These are phyloP conservation scores for Larimichthys polyactis DNA, from an alignment of 2,113 vertebrate species.

Conservation along the genomic window DNA sequence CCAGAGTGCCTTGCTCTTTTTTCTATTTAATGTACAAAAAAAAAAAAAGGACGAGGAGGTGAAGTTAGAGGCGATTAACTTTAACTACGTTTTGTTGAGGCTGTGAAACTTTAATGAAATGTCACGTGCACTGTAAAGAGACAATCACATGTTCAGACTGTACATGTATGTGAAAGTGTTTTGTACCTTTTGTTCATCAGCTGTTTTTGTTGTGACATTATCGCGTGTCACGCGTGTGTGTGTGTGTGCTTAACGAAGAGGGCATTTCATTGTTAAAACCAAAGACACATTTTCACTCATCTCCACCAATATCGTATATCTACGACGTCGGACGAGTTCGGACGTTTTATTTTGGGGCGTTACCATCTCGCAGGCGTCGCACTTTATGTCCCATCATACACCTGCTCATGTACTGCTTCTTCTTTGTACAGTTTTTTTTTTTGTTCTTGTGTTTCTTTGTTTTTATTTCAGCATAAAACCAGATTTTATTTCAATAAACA, in stretches of 20 bases:
- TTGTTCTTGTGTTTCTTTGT: slow-evolving; percentile 41
- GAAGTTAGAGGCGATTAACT: no score
- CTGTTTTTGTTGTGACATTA: slow-evolving; percentile 54
- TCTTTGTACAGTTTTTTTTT: slow-evolving; percentile 66
- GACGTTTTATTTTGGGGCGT: neutral
- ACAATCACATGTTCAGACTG: slow-evolving; percentile 71
- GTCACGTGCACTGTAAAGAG: slow-evolving; percentile 71
- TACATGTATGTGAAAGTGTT: slow-evolving; percentile 63
- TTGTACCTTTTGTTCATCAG: slow-evolving; percentile 50
- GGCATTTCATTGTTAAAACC: slow-evolving; percentile 14
- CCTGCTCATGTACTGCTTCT: slow-evolving; percentile 42
- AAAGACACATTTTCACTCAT: slow-evolving; percentile 3
- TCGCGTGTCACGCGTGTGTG: slow-evolving; percentile 12
- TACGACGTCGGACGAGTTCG: neutral
- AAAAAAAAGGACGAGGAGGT: no score
- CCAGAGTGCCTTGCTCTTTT: slow-evolving; percentile 82
- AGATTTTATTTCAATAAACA: slow-evolving; percentile 85
- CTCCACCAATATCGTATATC: neutral
- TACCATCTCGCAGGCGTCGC: slow-evolving; percentile 31
- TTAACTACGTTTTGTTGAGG: slow-evolving; percentile 16
- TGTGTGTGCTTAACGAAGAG: slow-evolving; percentile 30
- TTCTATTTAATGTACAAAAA: slow-evolving; percentile 77
- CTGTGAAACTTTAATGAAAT: slow-evolving; percentile 37
- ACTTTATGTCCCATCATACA: slow-evolving; percentile 29
- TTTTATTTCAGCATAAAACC: slow-evolving; percentile 38